A percentile compares a stretch with the other conserved stretches of the same genome.
Conservation (phyloP, 1,140 invertebrate species). For the Heliconius hewitsoni region DNA sequence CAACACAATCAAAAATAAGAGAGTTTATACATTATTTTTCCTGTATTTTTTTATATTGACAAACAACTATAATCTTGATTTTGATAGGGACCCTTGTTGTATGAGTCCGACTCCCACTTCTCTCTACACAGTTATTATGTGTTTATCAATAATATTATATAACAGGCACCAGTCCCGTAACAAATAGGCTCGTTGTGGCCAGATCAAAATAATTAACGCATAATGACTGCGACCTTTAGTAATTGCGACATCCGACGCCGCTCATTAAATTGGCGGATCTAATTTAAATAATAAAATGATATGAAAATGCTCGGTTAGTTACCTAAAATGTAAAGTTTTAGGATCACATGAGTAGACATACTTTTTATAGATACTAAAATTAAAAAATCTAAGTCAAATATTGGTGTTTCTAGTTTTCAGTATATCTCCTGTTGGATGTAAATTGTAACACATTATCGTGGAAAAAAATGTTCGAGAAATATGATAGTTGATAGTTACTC, state of each 20-base stretch:
- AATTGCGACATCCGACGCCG: conserved; percentile 44
- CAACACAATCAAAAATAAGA: too few species aligned
- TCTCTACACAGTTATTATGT: neutral
- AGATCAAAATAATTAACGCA: conserved; percentile 44
- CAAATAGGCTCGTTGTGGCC: conserved; percentile 33
- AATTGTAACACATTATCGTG: too few species aligned
- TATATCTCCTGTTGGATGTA: too few species aligned
- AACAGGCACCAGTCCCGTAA: conserved; percentile 39
- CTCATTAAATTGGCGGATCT: conserved; percentile 35
- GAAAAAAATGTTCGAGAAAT: too few species aligned
- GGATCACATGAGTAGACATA: neutral
- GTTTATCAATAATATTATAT: conserved; percentile 23
- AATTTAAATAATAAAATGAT: conserved; percentile 31
- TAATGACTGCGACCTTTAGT: conserved; percentile 40
- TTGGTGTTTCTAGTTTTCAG: too few species aligned
- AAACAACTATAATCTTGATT: too few species aligned
- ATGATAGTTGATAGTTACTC: too few species aligned
- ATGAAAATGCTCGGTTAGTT: neutral
- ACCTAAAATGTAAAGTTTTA: neutral
- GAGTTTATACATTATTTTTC: too few species aligned
- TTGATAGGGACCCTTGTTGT: too few species aligned
- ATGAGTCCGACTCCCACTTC: neutral
- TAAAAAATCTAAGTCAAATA: too few species aligned
- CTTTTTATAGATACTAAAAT: too few species aligned
- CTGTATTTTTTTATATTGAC: too few species aligned